Evolutionary conservation across 2,797 vertebrate species (phyloP).

Genomic region (Halcyon badia): DNA sequence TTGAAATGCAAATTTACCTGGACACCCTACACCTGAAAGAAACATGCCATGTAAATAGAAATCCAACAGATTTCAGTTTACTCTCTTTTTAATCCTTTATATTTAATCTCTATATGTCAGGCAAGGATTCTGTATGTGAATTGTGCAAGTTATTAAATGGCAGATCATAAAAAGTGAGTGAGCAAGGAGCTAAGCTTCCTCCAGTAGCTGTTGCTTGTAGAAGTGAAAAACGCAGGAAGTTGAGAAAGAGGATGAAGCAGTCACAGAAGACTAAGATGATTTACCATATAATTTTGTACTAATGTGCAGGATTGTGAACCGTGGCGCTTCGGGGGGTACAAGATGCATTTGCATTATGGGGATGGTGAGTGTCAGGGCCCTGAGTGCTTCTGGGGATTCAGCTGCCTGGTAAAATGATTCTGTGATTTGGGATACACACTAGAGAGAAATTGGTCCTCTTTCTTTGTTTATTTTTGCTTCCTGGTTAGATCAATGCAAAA

Average conservation of each 20-base stretch:
- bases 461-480: not conserved
- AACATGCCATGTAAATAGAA: not conserved
- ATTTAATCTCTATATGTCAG: too few species aligned
- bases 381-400: not conserved
- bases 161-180: not conserved
- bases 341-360: not conserved
- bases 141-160: not conserved
- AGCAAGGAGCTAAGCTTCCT: not conserved
- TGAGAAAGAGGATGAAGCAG: not conserved
- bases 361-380: not conserved
- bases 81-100: not conserved
- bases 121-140: not conserved
- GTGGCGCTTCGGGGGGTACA: not conserved
- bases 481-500: not conserved
- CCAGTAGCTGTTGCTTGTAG: not conserved
- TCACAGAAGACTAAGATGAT: not conserved
- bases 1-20: not conserved
- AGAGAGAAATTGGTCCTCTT: not conserved
- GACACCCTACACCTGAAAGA: not conserved
- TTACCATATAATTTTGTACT: not conserved
- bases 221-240: not conserved
- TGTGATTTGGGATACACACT: not conserved
- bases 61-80: not conserved
- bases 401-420: not conserved
- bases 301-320: not conserved